Base-by-base conservation (phyloP, 2,797 vertebrate species). In the Helarctos malayanus region DNA sequence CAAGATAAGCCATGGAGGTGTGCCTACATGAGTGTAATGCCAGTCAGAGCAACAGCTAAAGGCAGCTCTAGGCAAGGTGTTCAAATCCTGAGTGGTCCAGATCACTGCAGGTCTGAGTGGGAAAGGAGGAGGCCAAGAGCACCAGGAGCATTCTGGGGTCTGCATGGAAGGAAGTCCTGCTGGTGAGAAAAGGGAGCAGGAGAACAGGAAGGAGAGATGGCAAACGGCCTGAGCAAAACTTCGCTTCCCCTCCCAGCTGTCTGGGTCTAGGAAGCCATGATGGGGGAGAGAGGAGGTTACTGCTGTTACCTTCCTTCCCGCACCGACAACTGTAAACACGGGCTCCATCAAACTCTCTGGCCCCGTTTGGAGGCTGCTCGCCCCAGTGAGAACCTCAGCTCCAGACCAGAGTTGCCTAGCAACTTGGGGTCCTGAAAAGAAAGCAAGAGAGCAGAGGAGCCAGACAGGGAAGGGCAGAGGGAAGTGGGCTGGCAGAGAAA, bases 401-500 rank as follows among this genome's bases (percentile, higher is more conserved):
- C 93, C 90, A 90, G 78, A 92, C 59, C 78, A 25, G 94, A 97
- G 97, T 98, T 98, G 97, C 98, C 96, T 97, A 98, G 97, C 98
- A 98, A 98, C 97, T 97, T 45, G 1, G 87, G 95, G 87, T 97
- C 95, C 95, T 97, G 73, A 97, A 98, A 97, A 97, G 98, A 96
- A 97, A 97, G 89, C 41, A n/a, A 94, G 89, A 97, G 95, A 97
- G 87, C 91, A 80, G 75, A 96, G 56, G 63, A 98, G 38, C 73
- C 84, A 95, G 47, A 97, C 78, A 86, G 73, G 65, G 95, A 97
- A 97, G 90, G 94, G 82, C 41, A 97, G 93, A 92, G 73, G 81
- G 65, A 96, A 87, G 88, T 82, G 52, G 73, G 95, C 75, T 93
- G 47, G 84, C 49, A 89, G 27, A 93, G 41, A 75, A 92, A 91